Evolutionary conservation across 2,888 invertebrate genomes (phyloP).

Genomic region (Latrodectus hesperus): DNA sequence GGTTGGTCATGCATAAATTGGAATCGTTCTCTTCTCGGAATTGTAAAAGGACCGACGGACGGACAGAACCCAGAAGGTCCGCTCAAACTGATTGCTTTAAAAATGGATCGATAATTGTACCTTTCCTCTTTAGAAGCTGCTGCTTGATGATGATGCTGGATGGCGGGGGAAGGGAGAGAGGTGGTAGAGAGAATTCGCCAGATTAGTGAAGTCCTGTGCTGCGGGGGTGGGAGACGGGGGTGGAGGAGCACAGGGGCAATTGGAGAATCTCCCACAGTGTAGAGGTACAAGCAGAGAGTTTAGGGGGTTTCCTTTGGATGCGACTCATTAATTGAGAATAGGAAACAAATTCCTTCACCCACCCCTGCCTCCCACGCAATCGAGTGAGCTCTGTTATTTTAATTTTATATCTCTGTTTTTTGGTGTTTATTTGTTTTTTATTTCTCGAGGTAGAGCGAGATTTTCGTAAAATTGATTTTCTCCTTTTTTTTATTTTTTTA

Average conservation of each 20-base stretch:
- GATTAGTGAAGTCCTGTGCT: conserved; percentile 60
- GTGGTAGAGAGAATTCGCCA: conserved; percentile 35
- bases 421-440: not conserved
- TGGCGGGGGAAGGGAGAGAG: conserved; percentile 8
- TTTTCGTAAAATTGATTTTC: conserved; percentile 16
- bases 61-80: conserved; percentile 39
- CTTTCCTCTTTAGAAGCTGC: conserved; percentile 61
- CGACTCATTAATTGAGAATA: conserved; percentile 65
- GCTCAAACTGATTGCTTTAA: conserved; percentile 60
- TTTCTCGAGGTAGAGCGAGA: not conserved
- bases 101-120: conserved; percentile 65
- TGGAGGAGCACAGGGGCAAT: conserved; percentile 30
- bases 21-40: conserved; percentile 50
- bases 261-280: conserved; percentile 62
- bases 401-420: conserved; percentile 1
- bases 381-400: conserved; percentile 9
- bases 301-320: conserved; percentile 39
- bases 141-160: conserved; percentile 49
- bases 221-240: conserved; percentile 8
- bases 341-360: conserved; percentile 49
- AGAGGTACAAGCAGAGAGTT: conserved; percentile 51
- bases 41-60: conserved; percentile 60
- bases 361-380: conserved; percentile 38
- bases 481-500: not conserved
- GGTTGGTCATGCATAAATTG: conserved; percentile 68